Conservation (phyloP, 2,888 invertebrate species). For the Phalera bucephala region DNA sequence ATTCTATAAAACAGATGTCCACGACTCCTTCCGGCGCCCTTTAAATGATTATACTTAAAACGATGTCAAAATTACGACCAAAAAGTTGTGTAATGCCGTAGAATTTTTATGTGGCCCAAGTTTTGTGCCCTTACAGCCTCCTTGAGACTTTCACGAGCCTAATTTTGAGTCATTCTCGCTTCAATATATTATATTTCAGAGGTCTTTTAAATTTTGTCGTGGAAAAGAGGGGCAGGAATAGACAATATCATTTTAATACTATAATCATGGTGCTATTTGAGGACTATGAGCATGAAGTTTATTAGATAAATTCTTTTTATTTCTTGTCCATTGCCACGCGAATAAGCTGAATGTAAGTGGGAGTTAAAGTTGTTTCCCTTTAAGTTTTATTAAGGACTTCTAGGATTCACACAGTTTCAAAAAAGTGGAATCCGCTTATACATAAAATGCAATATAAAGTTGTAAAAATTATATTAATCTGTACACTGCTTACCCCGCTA, state of each 20-base stretch:
- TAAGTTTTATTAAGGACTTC: too few species aligned
- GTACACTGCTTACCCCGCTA: too few species aligned
- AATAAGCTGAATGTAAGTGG: too few species aligned
- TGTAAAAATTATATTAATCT: too few species aligned
- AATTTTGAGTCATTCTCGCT: neutral
- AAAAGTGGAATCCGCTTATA: too few species aligned
- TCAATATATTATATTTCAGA: neutral
- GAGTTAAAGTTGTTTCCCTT: too few species aligned
- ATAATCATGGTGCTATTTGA: too few species aligned
- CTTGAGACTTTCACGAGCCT: neutral
- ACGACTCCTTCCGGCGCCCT: neutral
- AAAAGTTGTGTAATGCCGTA: constrained; percentile 1
- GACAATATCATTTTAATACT: too few species aligned
- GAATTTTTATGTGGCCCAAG: constrained; percentile 1
- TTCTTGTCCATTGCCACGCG: too few species aligned
- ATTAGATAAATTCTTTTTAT: neutral
- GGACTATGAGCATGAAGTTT: neutral
- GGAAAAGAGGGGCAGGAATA: too few species aligned
- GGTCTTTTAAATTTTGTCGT: neutral
- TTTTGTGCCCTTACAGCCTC: neutral
- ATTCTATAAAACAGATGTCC: neutral
- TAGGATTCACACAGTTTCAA: too few species aligned
- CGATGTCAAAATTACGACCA: constrained; percentile 3
- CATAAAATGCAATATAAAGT: too few species aligned
- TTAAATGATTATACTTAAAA: constrained; percentile 1